Percentiles rank a stretch among this genome's conserved stretches.
Conservation (phyloP, 2,797 vertebrate species). For the Malurus splendens region DNA sequence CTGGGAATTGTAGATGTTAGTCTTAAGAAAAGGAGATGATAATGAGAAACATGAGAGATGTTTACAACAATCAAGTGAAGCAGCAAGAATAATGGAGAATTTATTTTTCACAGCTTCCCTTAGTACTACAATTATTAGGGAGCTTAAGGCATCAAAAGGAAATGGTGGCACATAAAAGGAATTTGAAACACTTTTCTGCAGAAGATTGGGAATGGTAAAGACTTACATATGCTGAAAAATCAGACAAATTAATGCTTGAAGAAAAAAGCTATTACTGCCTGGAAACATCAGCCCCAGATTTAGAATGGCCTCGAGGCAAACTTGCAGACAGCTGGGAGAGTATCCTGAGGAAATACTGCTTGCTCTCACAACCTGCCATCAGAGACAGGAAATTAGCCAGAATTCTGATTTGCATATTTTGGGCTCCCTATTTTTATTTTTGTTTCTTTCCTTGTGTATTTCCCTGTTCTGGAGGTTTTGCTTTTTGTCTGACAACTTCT, state of each 20-base stretch:
- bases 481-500: neutral
- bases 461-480: neutral
- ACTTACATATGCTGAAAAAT: neutral
- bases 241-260: neutral
- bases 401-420: neutral
- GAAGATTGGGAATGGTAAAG: neutral
- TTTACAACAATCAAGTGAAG: neutral
- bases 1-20: neutral
- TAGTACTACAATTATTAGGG: neutral
- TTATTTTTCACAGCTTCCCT: neutral
- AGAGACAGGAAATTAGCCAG: neutral
- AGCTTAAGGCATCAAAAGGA: neutral
- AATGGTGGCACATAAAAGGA: neutral
- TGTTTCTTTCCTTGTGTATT: neutral
- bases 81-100: neutral
- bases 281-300: neutral
- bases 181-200: neutral
- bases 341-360: neutral
- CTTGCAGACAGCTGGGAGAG: neutral
- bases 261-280: neutral
- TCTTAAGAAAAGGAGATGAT: neutral
- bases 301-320: neutral
- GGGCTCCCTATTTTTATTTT: neutral
- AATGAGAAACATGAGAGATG: neutral
- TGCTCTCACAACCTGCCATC: neutral